Evolutionary conservation across 2,113 vertebrate genomes (phyloP).

Genomic region (Scortum barcoo): DNA sequence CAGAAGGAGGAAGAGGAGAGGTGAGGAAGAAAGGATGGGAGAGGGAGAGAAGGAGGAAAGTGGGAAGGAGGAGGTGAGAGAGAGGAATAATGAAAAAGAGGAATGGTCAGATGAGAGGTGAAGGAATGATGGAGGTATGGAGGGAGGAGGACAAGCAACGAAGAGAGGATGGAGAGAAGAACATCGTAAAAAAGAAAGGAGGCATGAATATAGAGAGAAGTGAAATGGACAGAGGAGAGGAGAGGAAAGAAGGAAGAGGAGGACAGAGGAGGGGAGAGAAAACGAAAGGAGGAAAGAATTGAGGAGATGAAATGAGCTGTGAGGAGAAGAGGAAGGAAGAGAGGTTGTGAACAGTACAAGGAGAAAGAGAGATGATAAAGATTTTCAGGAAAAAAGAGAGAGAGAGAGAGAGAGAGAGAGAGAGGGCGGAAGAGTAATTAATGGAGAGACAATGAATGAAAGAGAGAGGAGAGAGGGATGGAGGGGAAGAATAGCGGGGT

Average conservation of each 20-base stretch:
- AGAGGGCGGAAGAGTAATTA: slow-evolving; percentile 41
- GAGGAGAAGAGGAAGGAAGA: background rate
- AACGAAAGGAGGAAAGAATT: background rate
- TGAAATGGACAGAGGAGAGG: background rate
- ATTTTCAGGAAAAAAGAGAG: slow-evolving; percentile 9
- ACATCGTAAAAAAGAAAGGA: too few relatives aligned
- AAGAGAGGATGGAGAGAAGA: background rate
- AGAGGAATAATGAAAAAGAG: background rate
- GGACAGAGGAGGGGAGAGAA: background rate
- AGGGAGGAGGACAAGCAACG: background rate
- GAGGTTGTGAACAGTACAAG: slow-evolving; percentile 21
- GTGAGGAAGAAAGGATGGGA: too few relatives aligned
- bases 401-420: slow-evolving; percentile 25
- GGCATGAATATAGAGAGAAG: background rate
- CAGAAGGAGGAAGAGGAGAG: too few relatives aligned
- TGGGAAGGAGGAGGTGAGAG: background rate
- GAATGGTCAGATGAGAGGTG: background rate
- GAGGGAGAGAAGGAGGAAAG: background rate
- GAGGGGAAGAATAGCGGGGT: slow-evolving; percentile 58
- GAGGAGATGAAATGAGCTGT: background rate
- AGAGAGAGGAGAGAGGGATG: slow-evolving; percentile 37
- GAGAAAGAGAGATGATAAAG: slow-evolving; percentile 8
- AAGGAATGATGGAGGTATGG: background rate
- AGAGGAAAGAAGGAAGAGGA: background rate
- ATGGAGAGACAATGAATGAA: slow-evolving; percentile 52